These are phyloP conservation scores for Globodera ellingtonae DNA, from an alignment of 1,140 invertebrate genomes.

Conservation along the genomic window DNA sequence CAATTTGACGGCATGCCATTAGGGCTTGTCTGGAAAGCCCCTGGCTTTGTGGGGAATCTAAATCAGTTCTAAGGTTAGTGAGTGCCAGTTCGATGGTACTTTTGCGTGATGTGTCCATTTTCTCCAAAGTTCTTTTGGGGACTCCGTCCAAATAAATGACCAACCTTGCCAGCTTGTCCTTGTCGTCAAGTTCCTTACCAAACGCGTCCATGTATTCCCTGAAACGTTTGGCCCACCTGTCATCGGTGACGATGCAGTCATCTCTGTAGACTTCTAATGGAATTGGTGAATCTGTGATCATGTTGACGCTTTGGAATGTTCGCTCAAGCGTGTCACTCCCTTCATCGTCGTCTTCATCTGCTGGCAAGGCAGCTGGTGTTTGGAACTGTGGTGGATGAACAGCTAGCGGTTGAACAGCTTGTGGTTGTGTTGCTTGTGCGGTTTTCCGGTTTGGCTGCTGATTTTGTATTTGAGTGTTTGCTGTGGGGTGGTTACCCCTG, in stretches of 20 bases:
- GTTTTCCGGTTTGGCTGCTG: neutral
- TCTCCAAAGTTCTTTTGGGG: neutral
- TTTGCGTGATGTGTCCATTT: neutral
- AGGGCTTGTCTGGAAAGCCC: neutral
- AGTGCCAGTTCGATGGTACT: neutral
- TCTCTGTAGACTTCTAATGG: slow-evolving; percentile 2
- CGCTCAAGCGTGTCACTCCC: neutral
- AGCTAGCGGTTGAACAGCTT: neutral
- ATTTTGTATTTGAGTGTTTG: neutral
- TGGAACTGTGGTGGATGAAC: neutral
- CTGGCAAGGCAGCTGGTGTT: neutral
- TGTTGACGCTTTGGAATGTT: neutral
- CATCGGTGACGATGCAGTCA: neutral
- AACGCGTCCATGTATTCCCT: neutral
- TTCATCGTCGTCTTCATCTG: neutral
- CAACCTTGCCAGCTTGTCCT: neutral
- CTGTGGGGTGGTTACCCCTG: too few relatives aligned
- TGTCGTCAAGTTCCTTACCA: neutral
- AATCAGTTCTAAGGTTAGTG: neutral
- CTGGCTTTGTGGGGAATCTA: neutral
- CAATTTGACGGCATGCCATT: neutral
- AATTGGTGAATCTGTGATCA: neutral
- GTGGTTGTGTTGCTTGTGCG: neutral
- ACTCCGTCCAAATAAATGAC: neutral
- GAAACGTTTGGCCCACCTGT: slow-evolving; percentile 4